These are phyloP conservation scores for Indicator maculatus DNA, from an alignment of 2,113 vertebrate genomes.

Conservation along the genomic window DNA sequence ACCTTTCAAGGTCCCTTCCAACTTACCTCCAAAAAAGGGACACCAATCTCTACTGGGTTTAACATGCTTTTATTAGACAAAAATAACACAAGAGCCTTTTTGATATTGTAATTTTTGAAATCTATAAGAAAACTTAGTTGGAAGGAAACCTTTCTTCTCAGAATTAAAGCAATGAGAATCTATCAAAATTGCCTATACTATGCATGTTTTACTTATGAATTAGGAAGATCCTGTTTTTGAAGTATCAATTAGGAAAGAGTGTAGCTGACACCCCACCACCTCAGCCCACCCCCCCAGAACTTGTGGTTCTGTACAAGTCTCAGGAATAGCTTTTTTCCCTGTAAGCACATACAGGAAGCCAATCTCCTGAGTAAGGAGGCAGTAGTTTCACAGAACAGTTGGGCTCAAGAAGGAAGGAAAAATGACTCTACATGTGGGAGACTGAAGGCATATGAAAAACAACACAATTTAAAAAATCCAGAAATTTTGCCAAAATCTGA, in stretches of 20 bases:
- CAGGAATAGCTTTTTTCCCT: background rate
- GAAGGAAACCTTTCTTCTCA: background rate
- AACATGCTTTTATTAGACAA: background rate
- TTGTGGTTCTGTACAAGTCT: background rate
- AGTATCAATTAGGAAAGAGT: background rate
- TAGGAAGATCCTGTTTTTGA: background rate
- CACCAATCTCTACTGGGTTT: background rate
- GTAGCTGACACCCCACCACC: background rate
- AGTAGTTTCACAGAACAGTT: constrained; percentile 52
- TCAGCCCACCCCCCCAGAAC: background rate
- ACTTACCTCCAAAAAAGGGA: background rate
- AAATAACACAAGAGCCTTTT: background rate
- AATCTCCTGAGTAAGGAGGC: constrained; percentile 1
- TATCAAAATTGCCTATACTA: background rate
- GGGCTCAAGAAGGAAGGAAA: constrained; percentile 7
- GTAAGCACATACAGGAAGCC: background rate
- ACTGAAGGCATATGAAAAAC: constrained; percentile 41
- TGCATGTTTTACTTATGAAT: background rate
- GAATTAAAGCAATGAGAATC: background rate
- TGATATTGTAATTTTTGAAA: background rate
- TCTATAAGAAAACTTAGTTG: background rate
- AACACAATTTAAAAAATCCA: background rate
- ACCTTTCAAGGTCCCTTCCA: too few species aligned
- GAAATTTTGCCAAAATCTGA: constrained; percentile 26
- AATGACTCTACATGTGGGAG: constrained; percentile 13